Conservation (phyloP, 2,888 invertebrate species). For the Calephelis perditalis region DNA sequence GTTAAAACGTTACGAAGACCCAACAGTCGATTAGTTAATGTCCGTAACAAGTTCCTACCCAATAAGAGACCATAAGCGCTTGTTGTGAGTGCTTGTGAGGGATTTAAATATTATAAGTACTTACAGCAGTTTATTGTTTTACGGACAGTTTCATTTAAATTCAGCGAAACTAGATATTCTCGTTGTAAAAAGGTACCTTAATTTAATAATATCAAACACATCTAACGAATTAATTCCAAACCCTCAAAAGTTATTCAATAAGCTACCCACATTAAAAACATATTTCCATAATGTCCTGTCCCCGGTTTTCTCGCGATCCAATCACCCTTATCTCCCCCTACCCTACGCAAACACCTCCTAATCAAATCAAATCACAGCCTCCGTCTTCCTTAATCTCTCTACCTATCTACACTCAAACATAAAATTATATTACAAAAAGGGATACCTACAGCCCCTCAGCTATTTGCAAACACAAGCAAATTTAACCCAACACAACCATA, state of each 20-base stretch:
- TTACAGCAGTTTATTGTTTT: too few species aligned
- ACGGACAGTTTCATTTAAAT: too few species aligned
- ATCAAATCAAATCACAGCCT: conserved; percentile 78
- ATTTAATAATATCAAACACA: conserved; percentile 52
- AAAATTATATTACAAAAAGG: conserved; percentile 77
- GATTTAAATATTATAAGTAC: too few species aligned
- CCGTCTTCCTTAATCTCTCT: conserved; percentile 75
- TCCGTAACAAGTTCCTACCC: too few species aligned
- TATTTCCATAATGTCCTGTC: conserved; percentile 65
- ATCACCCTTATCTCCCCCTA: conserved; percentile 71
- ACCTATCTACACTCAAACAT: conserved; percentile 74
- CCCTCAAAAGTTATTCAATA: conserved; percentile 72
- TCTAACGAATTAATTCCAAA: conserved; percentile 43
- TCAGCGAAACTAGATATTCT: too few species aligned
- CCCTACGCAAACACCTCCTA: conserved; percentile 74
- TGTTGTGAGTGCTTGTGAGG: too few species aligned
- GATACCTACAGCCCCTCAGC: conserved; percentile 73
- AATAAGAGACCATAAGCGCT: too few species aligned
- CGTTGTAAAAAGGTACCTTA: not conserved
- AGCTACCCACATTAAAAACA: conserved; percentile 75
- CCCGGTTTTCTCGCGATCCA: conserved; percentile 58
- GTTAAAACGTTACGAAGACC: too few species aligned
- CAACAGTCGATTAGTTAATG: too few species aligned
- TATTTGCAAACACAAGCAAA: conserved; percentile 76
- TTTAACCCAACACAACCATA: conserved; percentile 70